Conservation (phyloP, 2,797 vertebrate species). For the Cynopterus sphinx region DNA sequence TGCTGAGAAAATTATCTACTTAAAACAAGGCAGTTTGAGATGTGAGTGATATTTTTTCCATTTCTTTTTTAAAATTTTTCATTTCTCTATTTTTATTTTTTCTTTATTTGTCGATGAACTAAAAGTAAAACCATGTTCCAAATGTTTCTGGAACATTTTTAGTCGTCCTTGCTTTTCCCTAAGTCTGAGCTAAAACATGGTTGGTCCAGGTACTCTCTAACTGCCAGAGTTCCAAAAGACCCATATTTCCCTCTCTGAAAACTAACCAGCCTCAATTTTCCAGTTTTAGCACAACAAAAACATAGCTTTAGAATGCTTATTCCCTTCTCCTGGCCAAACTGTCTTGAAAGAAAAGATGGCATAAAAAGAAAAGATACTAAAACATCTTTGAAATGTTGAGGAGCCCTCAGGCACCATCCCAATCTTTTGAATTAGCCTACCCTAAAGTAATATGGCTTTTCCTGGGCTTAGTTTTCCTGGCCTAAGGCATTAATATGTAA, state of each 20-base stretch:
- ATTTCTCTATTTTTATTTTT: neutral
- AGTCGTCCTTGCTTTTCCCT: neutral
- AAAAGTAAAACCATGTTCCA: neutral
- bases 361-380: conserved; percentile 23
- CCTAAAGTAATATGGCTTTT: neutral
- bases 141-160: neutral
- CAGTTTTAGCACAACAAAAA: neutral
- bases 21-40: neutral
- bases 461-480: neutral
- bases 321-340: neutral
- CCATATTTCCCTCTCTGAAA: neutral
- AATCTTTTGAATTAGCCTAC: neutral
- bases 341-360: neutral
- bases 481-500: neutral
- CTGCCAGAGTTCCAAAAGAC: neutral
- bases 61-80: neutral
- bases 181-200: neutral
- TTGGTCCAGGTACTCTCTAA: neutral
- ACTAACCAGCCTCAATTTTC: neutral
- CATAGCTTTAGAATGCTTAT: neutral
- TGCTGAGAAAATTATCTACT: neutral
- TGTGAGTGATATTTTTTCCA: neutral
- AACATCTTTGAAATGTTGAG: neutral
- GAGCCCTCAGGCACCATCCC: neutral
- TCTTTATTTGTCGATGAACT: neutral